Evolutionary conservation across 64 coral and sea anemone genomes (phyloP), one percentile per base, ranked within the genome.

Genomic region (Porites australiensis): DNA sequence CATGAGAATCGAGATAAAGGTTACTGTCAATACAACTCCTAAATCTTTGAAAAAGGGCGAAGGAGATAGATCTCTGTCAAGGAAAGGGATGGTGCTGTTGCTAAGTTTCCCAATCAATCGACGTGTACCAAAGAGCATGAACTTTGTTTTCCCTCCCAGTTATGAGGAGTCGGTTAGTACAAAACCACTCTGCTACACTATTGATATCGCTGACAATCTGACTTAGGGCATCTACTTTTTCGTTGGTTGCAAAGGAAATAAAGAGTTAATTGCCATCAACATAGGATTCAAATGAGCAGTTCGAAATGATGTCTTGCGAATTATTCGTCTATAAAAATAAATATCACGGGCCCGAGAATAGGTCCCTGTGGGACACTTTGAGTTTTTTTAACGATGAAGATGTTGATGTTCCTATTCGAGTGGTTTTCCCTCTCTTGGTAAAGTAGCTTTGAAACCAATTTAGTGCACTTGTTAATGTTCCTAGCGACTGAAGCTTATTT

Each of bases 111-210:
- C 27, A 37, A 37, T 37, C 27, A 0, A 37, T 37, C 27, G 27
- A 37, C 27, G 27, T 37, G 27, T 37, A 37, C 27, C 27, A 37
- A 37, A 37, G 27, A 37, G 27, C 27, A 37, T 37, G 27, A 37
- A 37, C 27, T 37, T 37, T 37, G 27, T 55, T 37, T 37, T 37
- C 27, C 1, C 27, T 37, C n/a, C n/a, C n/a, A n/a, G n/a, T 37
- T 37, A 37, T 37, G 27, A 37, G 27, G 27, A 37, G 27, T 55
- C 57, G 77, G 23, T 79, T 79, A 19, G 18, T 22, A 49, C 77
- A 79, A 79, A 43, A 79, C 51, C 49, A 79, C 57, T 16, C 57
- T 79, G 77, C 77, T 58, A 79, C 77, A 12, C 57, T 58, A 49
- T 58, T 51, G 10, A 79, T 10, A 58, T 79, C 77, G 12, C 23